These are phyloP conservation scores for Lepidocolaptes lacrymiger DNA, from an alignment of 2,797 vertebrate species.

Conservation along the genomic window DNA sequence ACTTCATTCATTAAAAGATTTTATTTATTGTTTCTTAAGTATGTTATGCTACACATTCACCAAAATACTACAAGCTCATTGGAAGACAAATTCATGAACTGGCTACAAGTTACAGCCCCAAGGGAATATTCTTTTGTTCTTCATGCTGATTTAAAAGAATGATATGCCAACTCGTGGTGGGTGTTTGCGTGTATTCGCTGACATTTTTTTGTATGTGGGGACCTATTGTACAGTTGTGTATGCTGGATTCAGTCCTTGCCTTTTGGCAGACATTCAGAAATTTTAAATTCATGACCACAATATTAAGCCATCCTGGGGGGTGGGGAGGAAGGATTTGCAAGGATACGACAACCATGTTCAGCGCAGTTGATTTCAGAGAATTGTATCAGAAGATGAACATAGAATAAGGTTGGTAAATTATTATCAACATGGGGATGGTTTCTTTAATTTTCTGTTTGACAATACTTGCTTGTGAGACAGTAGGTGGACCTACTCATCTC, in stretches of 20 bases:
- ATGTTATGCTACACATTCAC: background rate
- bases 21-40: constrained; percentile 4
- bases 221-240: constrained; percentile 78
- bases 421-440: background rate
- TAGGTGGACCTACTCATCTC: background rate
- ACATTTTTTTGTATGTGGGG: constrained; percentile 80
- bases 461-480: background rate
- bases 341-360: constrained; percentile 6
- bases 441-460: background rate
- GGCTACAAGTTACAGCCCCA: background rate
- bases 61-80: background rate
- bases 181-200: constrained; percentile 75
- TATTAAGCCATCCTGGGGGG: constrained; percentile 61
- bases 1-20: background rate
- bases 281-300: constrained; percentile 64
- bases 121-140: constrained; percentile 8
- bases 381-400: constrained; percentile 69
- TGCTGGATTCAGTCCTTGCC: constrained; percentile 80
- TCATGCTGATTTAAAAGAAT: constrained; percentile 61
- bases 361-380: constrained; percentile 39
- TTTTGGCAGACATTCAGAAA: constrained; percentile 71
- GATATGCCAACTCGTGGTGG: constrained; percentile 83
- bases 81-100: background rate
- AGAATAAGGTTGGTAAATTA: constrained; percentile 81
- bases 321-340: background rate